Evolutionary conservation across 2,797 vertebrate species (phyloP), one percentile per base, ranked within the genome.

Genomic region (Sphaeramia orbicularis): DNA sequence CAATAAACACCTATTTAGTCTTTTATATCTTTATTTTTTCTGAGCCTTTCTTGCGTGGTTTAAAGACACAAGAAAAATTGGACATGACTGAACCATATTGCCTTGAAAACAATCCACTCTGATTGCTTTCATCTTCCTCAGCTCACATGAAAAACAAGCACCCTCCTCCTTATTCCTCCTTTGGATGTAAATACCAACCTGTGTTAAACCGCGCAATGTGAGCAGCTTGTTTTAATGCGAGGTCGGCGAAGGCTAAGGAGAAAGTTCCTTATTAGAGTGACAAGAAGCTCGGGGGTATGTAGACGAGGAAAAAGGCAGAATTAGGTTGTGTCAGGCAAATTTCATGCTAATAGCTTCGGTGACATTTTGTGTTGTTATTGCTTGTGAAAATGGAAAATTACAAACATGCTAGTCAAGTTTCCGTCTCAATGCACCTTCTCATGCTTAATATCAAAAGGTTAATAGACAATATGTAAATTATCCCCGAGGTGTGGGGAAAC

Each of bases 401-500:
- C 80, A 81, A 86, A 87, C 84, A 81, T 69, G 72, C 64, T 45
- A 44, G 65, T 68, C 41, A 24, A 68, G 67, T 85, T 87, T 84
- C 78, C 73, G 14, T 81, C 57, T 78, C 69, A 77, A 40, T 68
- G 67, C 74, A 15, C 76, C 50, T 55, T 76, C 69, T 83, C 47
- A 63, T 76, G 58, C 71, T 84, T 87, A 80, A 89, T 88, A 78
- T 85, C 68, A 76, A 84, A 87, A 89, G 89, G 86, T 91, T 89
- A 90, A 90, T 84, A 74, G 78, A 86, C 73, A 89, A 88, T 85
- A 89, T 88, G 84, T 85, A 79, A 88, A 90, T 90, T 18, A 62
- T 51, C 65, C 50, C 43, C 2, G 10, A 76, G 60, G 74, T 77
- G 71, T 64, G n/a, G 18, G 35, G 59, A 83, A 78, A 49, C 9